These are phyloP conservation scores for Crotalus viridis DNA, from an alignment of 2,113 vertebrate species.

Conservation along the genomic window DNA sequence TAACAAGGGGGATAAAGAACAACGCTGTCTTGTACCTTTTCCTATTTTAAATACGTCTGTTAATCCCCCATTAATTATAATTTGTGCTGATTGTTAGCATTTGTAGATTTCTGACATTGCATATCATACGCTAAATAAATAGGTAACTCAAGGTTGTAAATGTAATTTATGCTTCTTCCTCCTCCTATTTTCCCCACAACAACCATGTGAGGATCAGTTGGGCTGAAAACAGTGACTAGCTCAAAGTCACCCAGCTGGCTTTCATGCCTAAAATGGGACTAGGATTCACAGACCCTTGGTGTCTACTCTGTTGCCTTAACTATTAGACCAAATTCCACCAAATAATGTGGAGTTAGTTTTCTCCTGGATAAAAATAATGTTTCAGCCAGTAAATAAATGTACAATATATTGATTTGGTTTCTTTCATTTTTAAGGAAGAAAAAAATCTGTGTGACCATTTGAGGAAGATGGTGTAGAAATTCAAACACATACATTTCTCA, in stretches of 20 bases:
- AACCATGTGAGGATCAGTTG: neutral
- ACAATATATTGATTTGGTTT: neutral
- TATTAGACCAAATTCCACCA: neutral
- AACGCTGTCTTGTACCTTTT: too few species aligned
- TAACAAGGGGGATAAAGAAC: too few species aligned
- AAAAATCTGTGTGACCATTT: neutral
- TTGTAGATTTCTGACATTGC: neutral
- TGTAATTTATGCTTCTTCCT: too few species aligned
- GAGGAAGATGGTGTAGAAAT: neutral
- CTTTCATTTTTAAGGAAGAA: neutral
- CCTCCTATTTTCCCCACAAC: neutral
- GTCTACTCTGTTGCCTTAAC: neutral
- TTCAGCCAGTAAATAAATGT: neutral
- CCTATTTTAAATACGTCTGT: too few species aligned
- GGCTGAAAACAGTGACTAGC: neutral
- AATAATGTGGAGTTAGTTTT: neutral
- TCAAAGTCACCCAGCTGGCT: neutral
- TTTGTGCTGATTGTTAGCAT: neutral
- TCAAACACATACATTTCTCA: neutral
- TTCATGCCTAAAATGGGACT: neutral
- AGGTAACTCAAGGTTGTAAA: neutral
- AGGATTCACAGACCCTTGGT: neutral
- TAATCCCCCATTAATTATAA: too few species aligned
- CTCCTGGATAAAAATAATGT: neutral
- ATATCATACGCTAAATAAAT: neutral